Percentiles rank a stretch among this genome's conserved stretches.
Evolutionary conservation across 2,888 invertebrate species (phyloP).

Genomic region (Aphelenchoides bicaudatus): DNA sequence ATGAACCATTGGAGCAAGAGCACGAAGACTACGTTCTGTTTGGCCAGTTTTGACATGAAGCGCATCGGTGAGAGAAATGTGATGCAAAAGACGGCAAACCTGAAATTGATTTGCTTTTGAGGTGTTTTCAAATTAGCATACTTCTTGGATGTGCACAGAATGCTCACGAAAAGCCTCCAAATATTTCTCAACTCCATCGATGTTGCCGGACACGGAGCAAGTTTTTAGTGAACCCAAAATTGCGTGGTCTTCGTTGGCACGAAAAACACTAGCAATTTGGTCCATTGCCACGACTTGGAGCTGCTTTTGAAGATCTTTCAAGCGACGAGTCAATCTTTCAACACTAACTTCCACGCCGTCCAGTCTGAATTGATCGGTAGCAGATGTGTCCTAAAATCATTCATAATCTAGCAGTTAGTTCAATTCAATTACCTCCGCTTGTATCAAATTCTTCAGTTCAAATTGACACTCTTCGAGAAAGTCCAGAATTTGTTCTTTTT

Average conservation of each 20-base stretch:
- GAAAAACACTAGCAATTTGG: conserved; percentile 62
- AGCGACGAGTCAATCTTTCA: conserved; percentile 53
- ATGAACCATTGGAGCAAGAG: conserved; percentile 81
- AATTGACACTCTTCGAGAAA: conserved; percentile 80
- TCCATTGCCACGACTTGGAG: conserved; percentile 65
- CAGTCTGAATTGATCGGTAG: conserved; percentile 28
- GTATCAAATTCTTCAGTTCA: conserved; percentile 83
- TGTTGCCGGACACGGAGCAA: conserved; percentile 72
- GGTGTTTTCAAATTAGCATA: conserved; percentile 60
- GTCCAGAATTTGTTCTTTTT: conserved; percentile 87
- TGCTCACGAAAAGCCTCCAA: conserved; percentile 93
- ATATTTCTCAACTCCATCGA: conserved; percentile 85
- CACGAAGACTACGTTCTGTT: conserved; percentile 86
- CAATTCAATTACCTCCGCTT: conserved; percentile 60
- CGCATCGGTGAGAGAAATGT: conserved; percentile 88
- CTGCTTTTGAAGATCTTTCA: conserved; percentile 61
- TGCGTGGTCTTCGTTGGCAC: conserved; percentile 64
- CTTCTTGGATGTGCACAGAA: conserved; percentile 96
- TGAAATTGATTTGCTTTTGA: conserved; percentile 60
- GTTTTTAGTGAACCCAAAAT: conserved; percentile 61
- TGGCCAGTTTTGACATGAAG: conserved; percentile 92
- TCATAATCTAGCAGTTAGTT: too few species aligned
- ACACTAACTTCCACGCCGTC: conserved; percentile 55
- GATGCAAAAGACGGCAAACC: conserved; percentile 91
- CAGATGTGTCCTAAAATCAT: too few species aligned